Base-by-base conservation (phyloP, 2,888 invertebrate genomes). In the Erebia epiphron region DNA sequence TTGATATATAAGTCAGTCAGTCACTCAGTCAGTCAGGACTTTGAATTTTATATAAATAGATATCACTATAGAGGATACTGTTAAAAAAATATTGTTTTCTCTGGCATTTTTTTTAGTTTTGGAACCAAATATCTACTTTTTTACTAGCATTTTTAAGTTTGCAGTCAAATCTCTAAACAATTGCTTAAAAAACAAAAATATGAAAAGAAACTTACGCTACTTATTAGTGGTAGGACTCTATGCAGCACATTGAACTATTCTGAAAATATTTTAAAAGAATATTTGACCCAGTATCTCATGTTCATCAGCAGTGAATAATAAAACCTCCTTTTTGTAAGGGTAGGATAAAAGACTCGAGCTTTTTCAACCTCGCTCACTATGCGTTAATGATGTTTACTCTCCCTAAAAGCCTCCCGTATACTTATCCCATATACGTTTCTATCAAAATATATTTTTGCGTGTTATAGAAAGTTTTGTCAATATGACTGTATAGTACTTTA, bases 351-450 rank as follows among this genome's bases (percentile, higher is more conserved):
- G 78, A 83, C 79, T 79, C 80, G 70, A 80, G 78, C 82, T 81
- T 86, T 89, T 89, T 88, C 84, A 86, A 85, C 85, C 83, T 79
- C 81, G 77, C 79, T 78, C 78, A 80, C 83, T 84, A 87, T 84
- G 88, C 88, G 85, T 86, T 90, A 85, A 89, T 87, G 89, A 87
- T 91, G 86, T 90, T 91, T 91, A 84, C 89, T 83, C 83, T 84
- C 79, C 83, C 87, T 90, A 90, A 91, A 91, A 91, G 90, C 89
- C 84, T 86, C 76, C 75, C 75, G 78, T 76, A 79, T 80, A 79
- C 81, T 76, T 50, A 35, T 35, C 35, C 35, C 35, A 7, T 75
- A 80, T 76, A 75, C 78, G 78, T 79, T 79, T 80, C 80, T 81
- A 82, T 79, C 79, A 71, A 75, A n/a, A n/a, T n/a, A 70, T 70